Percentiles rank a stretch among this genome's conserved stretches.
phyloP scores from a whole-genome alignment of 2,113 vertebrate genomes.

The Anser cygnoides region DNA sequence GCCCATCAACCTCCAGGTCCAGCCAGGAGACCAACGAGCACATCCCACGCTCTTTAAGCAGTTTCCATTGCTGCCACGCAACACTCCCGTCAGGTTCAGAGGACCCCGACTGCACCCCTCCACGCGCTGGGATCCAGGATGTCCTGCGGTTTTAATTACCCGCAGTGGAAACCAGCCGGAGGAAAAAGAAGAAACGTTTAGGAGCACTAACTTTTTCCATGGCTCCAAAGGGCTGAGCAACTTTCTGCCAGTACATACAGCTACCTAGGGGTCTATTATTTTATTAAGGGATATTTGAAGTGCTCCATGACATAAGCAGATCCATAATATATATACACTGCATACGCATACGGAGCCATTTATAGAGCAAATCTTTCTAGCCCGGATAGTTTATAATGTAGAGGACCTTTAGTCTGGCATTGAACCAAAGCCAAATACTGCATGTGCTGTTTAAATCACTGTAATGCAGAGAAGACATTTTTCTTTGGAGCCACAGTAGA shows the following conservation, averaged over 20 bases:
- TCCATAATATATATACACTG: not conserved
- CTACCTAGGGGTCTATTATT: constrained; percentile 50
- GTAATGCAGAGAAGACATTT: not conserved
- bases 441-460: not conserved
- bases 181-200: not conserved
- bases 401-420: constrained; percentile 15
- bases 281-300: constrained; percentile 54
- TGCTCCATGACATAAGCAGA: constrained; percentile 42
- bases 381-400: not conserved
- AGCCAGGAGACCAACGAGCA: not conserved
- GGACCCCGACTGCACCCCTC: not conserved
- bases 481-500: not conserved
- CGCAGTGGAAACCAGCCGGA: not conserved
- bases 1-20: not conserved
- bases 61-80: not conserved
- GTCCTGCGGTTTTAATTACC: constrained; percentile 17
- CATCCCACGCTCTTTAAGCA: not conserved
- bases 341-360: not conserved
- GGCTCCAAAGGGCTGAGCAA: constrained; percentile 30
- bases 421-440: not conserved
- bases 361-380: constrained; percentile 30
- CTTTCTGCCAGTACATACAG: constrained; percentile 28
- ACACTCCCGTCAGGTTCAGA: not conserved
- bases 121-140: not conserved
- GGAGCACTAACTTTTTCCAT: constrained; percentile 20